A percentile compares a stretch with the other conserved stretches of the same genome.
Conservation (phyloP, 2,888 invertebrate species). For the Leptogaster cylindrica region DNA sequence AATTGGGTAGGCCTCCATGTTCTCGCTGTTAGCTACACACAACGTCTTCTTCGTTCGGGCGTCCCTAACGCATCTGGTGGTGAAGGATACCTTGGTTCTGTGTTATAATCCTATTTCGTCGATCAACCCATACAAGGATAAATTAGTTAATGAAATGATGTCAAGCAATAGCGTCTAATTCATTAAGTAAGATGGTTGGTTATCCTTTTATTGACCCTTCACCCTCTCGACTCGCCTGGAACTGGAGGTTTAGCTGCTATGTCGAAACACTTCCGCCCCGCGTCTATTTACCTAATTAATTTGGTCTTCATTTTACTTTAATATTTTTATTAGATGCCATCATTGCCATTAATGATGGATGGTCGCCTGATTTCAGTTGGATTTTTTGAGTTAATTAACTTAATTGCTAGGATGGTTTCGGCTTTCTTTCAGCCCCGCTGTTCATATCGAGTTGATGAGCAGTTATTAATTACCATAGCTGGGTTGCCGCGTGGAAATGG, state of each 20-base stretch:
- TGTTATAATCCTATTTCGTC: constrained; percentile 37
- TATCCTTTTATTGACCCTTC: constrained; percentile 46
- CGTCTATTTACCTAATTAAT: constrained; percentile 51
- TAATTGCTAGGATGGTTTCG: constrained; percentile 33
- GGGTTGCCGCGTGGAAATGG: constrained; percentile 6
- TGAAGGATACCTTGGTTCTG: constrained; percentile 4
- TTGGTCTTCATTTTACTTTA: constrained; percentile 49
- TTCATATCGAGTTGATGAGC: constrained; percentile 23
- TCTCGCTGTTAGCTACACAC: constrained; percentile 12
- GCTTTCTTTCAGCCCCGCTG: background rate
- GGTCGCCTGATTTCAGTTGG: constrained; percentile 31
- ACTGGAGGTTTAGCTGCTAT: background rate
- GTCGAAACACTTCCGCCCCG: constrained; percentile 1
- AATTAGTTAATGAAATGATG: constrained; percentile 52
- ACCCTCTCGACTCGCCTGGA: constrained; percentile 5
- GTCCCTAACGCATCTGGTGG: constrained; percentile 1
- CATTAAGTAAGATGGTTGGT: constrained; percentile 49
- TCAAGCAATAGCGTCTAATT: constrained; percentile 51
- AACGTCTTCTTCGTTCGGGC: background rate
- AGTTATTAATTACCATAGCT: constrained; percentile 33
- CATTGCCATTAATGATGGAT: constrained; percentile 41
- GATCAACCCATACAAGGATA: constrained; percentile 47
- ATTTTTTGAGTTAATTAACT: constrained; percentile 37
- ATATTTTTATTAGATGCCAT: constrained; percentile 50
- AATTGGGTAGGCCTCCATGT: constrained; percentile 41